Conservation (phyloP, 2,888 invertebrate species). For the Oconnorella tubifera region DNA sequence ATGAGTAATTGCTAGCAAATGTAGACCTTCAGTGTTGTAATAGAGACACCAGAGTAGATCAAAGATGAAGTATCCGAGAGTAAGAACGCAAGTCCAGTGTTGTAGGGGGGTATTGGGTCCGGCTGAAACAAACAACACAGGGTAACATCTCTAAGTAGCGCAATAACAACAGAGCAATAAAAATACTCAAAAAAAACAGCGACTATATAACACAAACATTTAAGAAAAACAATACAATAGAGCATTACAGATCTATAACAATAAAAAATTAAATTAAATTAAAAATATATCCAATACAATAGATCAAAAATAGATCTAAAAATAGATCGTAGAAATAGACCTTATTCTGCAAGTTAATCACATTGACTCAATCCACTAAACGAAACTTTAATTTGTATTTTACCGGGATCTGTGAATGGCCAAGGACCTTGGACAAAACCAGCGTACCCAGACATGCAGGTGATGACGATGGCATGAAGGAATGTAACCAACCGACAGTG, state of each 20-base stretch:
- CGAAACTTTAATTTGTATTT: too few relatives aligned
- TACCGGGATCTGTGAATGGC: slow-evolving; percentile 52
- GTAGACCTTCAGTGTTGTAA: slow-evolving; percentile 51
- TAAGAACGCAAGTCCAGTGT: slow-evolving; percentile 42
- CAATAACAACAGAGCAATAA: too few relatives aligned
- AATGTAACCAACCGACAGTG: slow-evolving; percentile 47
- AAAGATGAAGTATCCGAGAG: slow-evolving; percentile 53
- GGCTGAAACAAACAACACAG: slow-evolving; percentile 25
- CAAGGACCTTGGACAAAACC: slow-evolving; percentile 48
- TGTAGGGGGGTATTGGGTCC: slow-evolving; percentile 47
- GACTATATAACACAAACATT: not conserved
- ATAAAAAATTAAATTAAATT: too few relatives aligned
- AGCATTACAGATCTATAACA: not conserved
- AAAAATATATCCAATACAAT: too few relatives aligned
- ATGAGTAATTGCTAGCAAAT: too few relatives aligned
- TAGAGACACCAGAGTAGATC: slow-evolving; percentile 54
- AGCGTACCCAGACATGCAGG: slow-evolving; percentile 40
- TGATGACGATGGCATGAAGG: slow-evolving; percentile 44
- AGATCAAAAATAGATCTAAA: too few relatives aligned
- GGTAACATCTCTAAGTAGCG: not conserved
- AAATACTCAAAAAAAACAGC: too few relatives aligned
- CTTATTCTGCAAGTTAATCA: too few relatives aligned
- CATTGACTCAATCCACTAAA: too few relatives aligned
- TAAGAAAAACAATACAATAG: not conserved
- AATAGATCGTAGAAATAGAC: too few relatives aligned